Percentiles rank a stretch among this genome's conserved stretches.
Evolutionary conservation across 2,113 vertebrate species (phyloP).

Genomic region (Stomatorhinus ivindoensis): DNA sequence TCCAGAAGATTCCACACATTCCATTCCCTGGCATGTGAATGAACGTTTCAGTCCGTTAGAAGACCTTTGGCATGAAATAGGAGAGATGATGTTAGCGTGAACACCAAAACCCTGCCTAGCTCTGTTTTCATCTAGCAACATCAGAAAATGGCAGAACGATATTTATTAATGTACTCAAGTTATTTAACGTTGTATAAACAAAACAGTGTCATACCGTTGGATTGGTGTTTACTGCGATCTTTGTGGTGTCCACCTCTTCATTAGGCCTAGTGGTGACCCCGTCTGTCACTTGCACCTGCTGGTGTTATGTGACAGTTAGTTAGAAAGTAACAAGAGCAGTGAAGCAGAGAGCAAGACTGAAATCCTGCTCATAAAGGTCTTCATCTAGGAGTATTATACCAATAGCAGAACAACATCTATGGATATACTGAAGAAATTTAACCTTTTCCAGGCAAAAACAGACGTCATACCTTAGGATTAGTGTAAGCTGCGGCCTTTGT

Average conservation of each 20-base stretch:
- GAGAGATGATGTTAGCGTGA: neutral
- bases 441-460: too few relatives aligned
- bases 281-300: neutral
- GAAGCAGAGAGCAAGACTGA: neutral
- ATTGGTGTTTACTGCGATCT: neutral
- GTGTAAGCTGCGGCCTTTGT: too few relatives aligned
- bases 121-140: neutral
- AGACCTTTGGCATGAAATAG: neutral
- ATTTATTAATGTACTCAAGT: neutral
- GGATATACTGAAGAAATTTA: neutral
- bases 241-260: neutral
- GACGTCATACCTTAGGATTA: too few relatives aligned
- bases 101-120: neutral
- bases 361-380: neutral
- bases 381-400: neutral
- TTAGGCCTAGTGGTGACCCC: neutral
- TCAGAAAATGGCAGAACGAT: neutral
- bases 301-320: neutral
- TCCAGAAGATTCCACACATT: neutral
- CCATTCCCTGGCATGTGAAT: neutral
- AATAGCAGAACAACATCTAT: neutral
- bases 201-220: neutral
- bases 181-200: neutral
- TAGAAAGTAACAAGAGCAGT: neutral
- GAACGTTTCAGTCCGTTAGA: neutral